Percentiles rank a stretch among this genome's conserved stretches.
phyloP scores from a whole-genome alignment of 2,888 invertebrate genomes.

The Eupithecia exiguata region DNA sequence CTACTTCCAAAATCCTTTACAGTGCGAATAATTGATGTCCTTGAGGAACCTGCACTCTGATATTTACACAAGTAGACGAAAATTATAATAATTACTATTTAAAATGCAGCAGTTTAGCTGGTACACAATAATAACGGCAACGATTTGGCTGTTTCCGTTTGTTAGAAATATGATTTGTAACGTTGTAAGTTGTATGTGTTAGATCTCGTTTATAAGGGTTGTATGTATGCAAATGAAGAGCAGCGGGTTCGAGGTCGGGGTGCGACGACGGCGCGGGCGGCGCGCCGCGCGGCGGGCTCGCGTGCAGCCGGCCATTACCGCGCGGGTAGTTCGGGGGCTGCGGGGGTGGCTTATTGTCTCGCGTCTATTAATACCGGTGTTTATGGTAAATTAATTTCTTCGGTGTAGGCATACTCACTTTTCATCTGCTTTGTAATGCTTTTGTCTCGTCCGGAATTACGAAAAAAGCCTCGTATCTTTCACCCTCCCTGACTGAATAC shows the following conservation, averaged over 20 bases:
- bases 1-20: slow-evolving; percentile 65
- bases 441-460: slow-evolving; percentile 16
- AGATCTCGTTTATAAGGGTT: slow-evolving; percentile 58
- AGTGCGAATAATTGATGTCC: slow-evolving; percentile 70
- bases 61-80: neutral
- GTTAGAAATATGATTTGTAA: slow-evolving; percentile 37
- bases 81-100: neutral
- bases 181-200: slow-evolving; percentile 50
- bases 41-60: slow-evolving; percentile 5
- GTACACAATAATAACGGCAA: slow-evolving; percentile 1
- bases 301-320: slow-evolving; percentile 75
- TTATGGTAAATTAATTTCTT: slow-evolving; percentile 76
- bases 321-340: slow-evolving; percentile 64
- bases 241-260: slow-evolving; percentile 65
- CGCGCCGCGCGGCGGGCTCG: slow-evolving; percentile 58
- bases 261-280: slow-evolving; percentile 54
- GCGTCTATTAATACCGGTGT: slow-evolving; percentile 77
- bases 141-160: slow-evolving; percentile 19
- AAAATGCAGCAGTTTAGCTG: neutral
- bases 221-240: slow-evolving; percentile 65
- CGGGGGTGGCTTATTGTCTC: slow-evolving; percentile 79
- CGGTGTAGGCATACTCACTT: slow-evolving; percentile 52
- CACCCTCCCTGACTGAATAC: neutral
- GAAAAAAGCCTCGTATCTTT: neutral
- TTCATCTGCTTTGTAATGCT: slow-evolving; percentile 42